Evolutionary conservation across 2,113 vertebrate genomes (phyloP).

Genomic region (Cebus imitator): DNA sequence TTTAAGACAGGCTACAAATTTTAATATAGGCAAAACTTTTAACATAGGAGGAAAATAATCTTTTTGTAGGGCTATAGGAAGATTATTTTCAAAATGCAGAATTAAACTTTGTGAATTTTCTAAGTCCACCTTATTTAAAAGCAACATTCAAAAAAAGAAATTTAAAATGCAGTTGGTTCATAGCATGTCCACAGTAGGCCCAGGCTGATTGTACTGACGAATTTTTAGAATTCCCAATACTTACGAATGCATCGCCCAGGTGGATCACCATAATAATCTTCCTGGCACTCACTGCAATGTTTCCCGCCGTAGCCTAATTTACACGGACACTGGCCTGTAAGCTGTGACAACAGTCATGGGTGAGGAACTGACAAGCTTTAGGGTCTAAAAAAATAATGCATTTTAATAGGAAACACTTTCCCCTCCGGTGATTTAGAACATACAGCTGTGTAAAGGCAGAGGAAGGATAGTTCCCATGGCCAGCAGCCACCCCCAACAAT

Average conservation of each 20-base stretch:
- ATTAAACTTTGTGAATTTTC: background rate
- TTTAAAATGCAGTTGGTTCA: background rate
- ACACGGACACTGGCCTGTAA: slow-evolving; percentile 91
- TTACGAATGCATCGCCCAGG: slow-evolving; percentile 85
- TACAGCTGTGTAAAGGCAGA: slow-evolving; percentile 25
- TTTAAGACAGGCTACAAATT: background rate
- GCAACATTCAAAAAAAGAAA: background rate
- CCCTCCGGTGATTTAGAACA: slow-evolving; percentile 49
- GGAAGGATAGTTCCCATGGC: slow-evolving; percentile 43
- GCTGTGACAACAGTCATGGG: slow-evolving; percentile 79
- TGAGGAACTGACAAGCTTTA: slow-evolving; percentile 45
- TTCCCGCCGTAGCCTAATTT: slow-evolving; percentile 86
- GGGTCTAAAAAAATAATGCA: background rate
- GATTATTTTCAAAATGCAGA: background rate
- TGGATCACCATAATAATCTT: slow-evolving; percentile 88
- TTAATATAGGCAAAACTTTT: background rate
- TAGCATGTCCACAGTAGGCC: background rate
- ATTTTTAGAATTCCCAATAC: slow-evolving; percentile 65
- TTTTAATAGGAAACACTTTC: slow-evolving; percentile 53
- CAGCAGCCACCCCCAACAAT: background rate
- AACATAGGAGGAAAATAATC: background rate
- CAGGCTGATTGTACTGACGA: background rate
- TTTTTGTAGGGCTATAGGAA: background rate
- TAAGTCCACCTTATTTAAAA: background rate
- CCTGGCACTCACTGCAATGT: slow-evolving; percentile 86